Conservation (phyloP, 2,888 invertebrate genomes). For the Phaonia tiefii region DNA sequence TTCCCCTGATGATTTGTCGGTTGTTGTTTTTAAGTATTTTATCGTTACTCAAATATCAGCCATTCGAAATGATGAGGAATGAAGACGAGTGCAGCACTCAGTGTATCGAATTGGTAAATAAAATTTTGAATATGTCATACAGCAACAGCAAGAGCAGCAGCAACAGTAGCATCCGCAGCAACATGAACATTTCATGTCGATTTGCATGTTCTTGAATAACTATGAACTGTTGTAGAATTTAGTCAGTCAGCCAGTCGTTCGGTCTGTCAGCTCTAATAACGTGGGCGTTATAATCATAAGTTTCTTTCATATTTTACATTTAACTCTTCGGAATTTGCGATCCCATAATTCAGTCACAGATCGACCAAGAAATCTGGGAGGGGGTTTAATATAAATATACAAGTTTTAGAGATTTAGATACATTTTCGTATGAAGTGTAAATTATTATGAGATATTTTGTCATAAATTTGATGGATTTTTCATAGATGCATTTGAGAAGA, state of each 20-base stretch:
- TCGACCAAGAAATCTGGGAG: neutral
- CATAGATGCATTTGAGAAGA: neutral
- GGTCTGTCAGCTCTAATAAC: constrained; percentile 37
- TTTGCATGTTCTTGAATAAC: constrained; percentile 48
- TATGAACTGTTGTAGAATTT: constrained; percentile 10
- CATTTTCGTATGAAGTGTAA: constrained; percentile 40
- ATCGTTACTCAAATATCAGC: constrained; percentile 24
- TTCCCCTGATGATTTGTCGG: neutral
- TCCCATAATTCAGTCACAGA: neutral
- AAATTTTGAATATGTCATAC: constrained; percentile 29
- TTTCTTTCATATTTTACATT: constrained; percentile 29
- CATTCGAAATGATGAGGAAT: neutral
- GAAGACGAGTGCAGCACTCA: neutral
- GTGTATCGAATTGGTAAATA: constrained; percentile 2
- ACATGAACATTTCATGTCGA: constrained; percentile 33
- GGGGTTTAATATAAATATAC: neutral
- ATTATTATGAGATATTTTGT: constrained; percentile 43
- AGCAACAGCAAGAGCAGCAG: neutral
- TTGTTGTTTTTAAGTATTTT: constrained; percentile 20
- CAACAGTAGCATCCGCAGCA: too few relatives aligned
- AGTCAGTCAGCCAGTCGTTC: neutral
- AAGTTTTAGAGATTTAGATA: neutral
- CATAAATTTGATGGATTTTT: constrained; percentile 43
- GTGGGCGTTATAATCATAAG: constrained; percentile 56
- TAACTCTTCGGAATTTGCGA: neutral